These are phyloP conservation scores for Neopipo cinnamomea DNA, from an alignment of 2,113 vertebrate genomes.

Conservation along the genomic window DNA sequence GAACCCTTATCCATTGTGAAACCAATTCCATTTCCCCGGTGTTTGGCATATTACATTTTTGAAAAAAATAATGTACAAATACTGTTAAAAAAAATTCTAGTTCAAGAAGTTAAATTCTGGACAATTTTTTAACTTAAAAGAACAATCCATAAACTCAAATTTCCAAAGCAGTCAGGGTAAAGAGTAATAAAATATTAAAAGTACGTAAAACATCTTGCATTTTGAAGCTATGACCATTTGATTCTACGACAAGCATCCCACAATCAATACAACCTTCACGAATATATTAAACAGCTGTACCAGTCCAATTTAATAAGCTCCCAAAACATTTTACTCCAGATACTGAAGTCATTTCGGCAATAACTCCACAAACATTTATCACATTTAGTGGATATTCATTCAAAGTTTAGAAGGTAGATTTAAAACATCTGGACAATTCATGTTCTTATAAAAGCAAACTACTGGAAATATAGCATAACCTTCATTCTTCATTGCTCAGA, in stretches of 20 bases:
- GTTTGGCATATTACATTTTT: neutral
- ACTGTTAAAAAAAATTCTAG: neutral
- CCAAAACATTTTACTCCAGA: conserved; percentile 16
- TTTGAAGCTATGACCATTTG: conserved; percentile 13
- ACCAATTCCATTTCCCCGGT: neutral
- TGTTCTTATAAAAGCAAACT: neutral
- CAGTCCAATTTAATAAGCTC: conserved; percentile 37
- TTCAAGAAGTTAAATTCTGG: conserved; percentile 17
- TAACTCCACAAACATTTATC: neutral
- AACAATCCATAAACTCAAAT: conserved; percentile 1
- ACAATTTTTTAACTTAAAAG: neutral
- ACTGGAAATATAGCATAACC: neutral
- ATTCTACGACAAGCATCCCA: neutral
- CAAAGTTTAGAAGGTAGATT: neutral
- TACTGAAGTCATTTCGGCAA: conserved; percentile 14
- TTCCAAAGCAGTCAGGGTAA: neutral
- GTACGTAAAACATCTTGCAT: conserved; percentile 10
- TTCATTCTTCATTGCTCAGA: neutral
- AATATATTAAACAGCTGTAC: conserved; percentile 38
- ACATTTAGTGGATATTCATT: neutral
- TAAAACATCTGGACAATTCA: neutral
- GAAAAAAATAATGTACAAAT: neutral
- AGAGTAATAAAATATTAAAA: conserved; percentile 42
- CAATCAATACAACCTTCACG: conserved; percentile 37
- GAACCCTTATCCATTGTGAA: conserved; percentile 9